phyloP scores from a whole-genome alignment of 2,797 vertebrate genomes.

The Pyrrhura leucotis region DNA sequence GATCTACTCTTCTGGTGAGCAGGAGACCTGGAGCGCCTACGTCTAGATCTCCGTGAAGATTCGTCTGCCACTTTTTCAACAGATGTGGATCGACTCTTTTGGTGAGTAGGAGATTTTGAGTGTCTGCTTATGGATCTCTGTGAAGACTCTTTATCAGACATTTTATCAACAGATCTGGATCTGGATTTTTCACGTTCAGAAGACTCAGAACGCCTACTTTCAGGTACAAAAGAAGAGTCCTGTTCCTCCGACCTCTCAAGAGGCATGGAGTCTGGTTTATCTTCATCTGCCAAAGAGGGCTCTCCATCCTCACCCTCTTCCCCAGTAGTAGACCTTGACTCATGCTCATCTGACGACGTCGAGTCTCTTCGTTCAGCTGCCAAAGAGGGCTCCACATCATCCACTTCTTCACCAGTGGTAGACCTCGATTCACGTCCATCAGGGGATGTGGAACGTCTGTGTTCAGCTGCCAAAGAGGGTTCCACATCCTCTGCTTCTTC shows the following conservation, averaged over 20 bases:
- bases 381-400: slow-evolving; percentile 39
- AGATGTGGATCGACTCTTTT: slow-evolving; percentile 56
- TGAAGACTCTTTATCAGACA: slow-evolving; percentile 77
- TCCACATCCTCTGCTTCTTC: slow-evolving; percentile 57
- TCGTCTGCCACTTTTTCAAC: slow-evolving; percentile 66
- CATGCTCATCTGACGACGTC: slow-evolving; percentile 20
- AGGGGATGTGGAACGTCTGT: slow-evolving; percentile 11
- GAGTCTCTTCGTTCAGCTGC: slow-evolving; percentile 54
- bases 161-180: slow-evolving; percentile 85
- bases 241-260: slow-evolving; percentile 74
- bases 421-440: slow-evolving; percentile 52
- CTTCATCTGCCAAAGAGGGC: slow-evolving; percentile 29
- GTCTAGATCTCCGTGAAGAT: slow-evolving; percentile 82
- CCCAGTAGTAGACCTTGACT: slow-evolving; percentile 44
- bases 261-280: slow-evolving; percentile 27
- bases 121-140: slow-evolving; percentile 83
- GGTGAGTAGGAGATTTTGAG: slow-evolving; percentile 80
- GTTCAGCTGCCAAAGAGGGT: slow-evolving; percentile 12
- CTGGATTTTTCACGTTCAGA: slow-evolving; percentile 84
- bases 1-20: slow-evolving; percentile 40
- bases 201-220: slow-evolving; percentile 87
- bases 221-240: slow-evolving; percentile 69
- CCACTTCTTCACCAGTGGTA: slow-evolving; percentile 51
- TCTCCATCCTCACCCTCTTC: slow-evolving; percentile 43
- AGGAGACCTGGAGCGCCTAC: slow-evolving; percentile 86